These are phyloP conservation scores for Ochropleura leucogaster DNA, from an alignment of 2,888 invertebrate species.

Conservation along the genomic window DNA sequence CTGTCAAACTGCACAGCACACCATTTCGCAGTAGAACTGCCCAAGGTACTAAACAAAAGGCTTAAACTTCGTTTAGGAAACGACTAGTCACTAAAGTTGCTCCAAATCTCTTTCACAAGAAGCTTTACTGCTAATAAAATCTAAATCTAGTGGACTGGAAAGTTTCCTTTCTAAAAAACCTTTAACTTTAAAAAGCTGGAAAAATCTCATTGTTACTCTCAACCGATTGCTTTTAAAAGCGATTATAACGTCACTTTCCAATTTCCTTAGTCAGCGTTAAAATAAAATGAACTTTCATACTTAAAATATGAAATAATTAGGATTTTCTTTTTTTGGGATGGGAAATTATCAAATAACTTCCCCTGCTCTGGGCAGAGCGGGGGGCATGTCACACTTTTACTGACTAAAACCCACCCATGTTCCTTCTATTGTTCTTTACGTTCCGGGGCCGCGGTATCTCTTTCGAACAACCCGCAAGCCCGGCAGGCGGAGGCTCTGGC, in stretches of 20 bases:
- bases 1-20: background rate
- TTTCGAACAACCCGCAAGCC: no score
- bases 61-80: background rate
- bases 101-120: constrained; percentile 28
- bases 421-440: no score
- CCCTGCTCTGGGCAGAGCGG: no score
- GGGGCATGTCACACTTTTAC: no score
- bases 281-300: constrained; percentile 11
- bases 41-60: background rate
- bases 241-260: constrained; percentile 34
- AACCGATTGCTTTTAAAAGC: constrained; percentile 43
- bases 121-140: constrained; percentile 54
- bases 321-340: no score
- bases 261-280: constrained; percentile 39
- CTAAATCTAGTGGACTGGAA: constrained; percentile 45
- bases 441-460: no score
- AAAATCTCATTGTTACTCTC: constrained; percentile 50
- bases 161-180: constrained; percentile 40
- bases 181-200: constrained; percentile 41
- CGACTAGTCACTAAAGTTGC: background rate
- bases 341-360: no score
- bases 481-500: no score
- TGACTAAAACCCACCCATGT: no score
- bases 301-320: background rate
- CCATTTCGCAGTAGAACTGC: background rate